These are phyloP conservation scores for Aethes cnicana DNA, from an alignment of 2,888 invertebrate species.

Conservation along the genomic window DNA sequence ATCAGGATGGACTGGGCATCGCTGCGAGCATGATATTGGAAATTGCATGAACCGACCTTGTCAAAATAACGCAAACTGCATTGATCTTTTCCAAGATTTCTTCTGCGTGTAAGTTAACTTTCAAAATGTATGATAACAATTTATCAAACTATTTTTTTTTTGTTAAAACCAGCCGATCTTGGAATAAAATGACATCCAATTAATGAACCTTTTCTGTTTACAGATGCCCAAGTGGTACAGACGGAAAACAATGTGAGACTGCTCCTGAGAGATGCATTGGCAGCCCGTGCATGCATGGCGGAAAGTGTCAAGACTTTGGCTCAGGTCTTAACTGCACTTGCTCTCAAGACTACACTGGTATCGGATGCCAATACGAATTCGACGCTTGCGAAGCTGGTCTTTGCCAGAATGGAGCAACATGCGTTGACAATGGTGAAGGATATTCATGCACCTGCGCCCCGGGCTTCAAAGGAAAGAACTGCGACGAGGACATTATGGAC, in stretches of 20 bases:
- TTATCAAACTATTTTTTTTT: neutral
- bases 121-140: too few relatives aligned
- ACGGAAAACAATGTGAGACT: conserved; percentile 98
- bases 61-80: conserved; percentile 95
- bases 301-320: conserved; percentile 97
- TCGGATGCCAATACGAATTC: conserved; percentile 96
- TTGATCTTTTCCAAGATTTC: conserved; percentile 94
- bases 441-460: conserved; percentile 93
- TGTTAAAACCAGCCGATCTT: neutral
- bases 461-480: conserved; percentile 90
- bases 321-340: conserved; percentile 97
- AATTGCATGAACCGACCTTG: conserved; percentile 94
- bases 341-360: conserved; percentile 90
- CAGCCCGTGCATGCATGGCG: conserved; percentile 97
- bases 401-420: conserved; percentile 97
- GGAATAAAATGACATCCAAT: neutral
- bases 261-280: conserved; percentile 97
- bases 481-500: conserved; percentile 94
- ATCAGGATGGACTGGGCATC: conserved; percentile 92
- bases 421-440: conserved; percentile 91
- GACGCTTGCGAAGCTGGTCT: conserved; percentile 94
- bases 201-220: conserved; percentile 36
- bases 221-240: conserved; percentile 96
- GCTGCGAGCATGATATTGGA: conserved; percentile 94
- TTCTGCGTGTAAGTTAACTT: conserved; percentile 91